These are phyloP conservation scores for Petrocephalus microphthalmus DNA, from an alignment of 2,113 vertebrate genomes.

Conservation along the genomic window DNA sequence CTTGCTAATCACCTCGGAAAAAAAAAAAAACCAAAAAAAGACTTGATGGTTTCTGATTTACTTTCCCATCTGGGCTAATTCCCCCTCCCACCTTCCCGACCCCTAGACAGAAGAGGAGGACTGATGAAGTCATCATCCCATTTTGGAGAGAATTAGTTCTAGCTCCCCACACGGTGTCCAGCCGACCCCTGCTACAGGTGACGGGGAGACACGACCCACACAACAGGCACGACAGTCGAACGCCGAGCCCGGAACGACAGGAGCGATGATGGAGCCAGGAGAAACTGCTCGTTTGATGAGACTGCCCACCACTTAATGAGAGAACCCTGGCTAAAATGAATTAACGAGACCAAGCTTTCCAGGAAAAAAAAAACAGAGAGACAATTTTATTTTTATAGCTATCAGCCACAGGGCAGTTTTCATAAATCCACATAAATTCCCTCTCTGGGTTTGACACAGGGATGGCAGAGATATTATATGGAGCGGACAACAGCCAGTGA, in stretches of 20 bases:
- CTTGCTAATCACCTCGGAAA: not conserved
- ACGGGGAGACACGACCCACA: not conserved
- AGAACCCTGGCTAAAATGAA: not conserved
- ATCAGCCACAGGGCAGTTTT: not conserved
- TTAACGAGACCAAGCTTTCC: not conserved
- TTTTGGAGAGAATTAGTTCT: not conserved
- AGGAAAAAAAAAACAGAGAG: not conserved
- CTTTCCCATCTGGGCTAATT: slow-evolving; percentile 17
- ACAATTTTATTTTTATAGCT: not conserved
- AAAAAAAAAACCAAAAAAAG: not conserved
- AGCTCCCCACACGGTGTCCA: not conserved
- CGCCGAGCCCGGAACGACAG: not conserved
- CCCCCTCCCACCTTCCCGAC: not conserved
- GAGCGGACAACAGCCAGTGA: not conserved
- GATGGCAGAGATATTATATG: not conserved
- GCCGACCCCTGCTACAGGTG: not conserved
- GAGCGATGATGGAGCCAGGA: not conserved
- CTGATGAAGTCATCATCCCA: not conserved
- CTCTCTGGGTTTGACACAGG: not conserved
- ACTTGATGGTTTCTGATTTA: not conserved
- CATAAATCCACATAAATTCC: not conserved
- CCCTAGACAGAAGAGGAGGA: not conserved
- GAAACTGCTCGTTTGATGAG: not conserved
- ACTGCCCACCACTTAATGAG: not conserved
- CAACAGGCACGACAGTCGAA: not conserved